These are phyloP conservation scores for Drosophila phalerata DNA, from an alignment of 2,888 invertebrate genomes.

Conservation along the genomic window DNA sequence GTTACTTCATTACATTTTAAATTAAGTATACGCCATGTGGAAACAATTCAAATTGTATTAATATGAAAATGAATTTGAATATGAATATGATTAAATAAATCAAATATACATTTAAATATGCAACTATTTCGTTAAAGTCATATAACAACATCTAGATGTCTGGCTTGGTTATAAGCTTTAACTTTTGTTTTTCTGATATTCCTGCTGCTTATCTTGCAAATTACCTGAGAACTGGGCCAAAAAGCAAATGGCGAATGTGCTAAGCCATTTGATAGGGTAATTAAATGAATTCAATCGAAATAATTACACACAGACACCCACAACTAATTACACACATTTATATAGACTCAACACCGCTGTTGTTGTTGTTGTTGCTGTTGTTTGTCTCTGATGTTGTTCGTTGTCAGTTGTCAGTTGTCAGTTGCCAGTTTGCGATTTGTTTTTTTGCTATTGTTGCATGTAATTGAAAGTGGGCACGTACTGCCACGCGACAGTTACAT, in stretches of 20 bases:
- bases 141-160: neutral
- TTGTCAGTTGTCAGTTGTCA: constrained; percentile 23
- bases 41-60: neutral
- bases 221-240: constrained; percentile 8
- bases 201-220: constrained; percentile 15
- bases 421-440: constrained; percentile 24
- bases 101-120: too few relatives aligned
- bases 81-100: too few relatives aligned
- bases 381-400: constrained; percentile 22
- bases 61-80: neutral
- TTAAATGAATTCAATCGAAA: constrained; percentile 52
- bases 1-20: constrained; percentile 15
- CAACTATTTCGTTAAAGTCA: neutral
- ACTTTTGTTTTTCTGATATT: too few relatives aligned
- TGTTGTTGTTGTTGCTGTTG: constrained; percentile 7
- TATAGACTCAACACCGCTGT: constrained; percentile 28
- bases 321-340: constrained; percentile 59
- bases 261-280: constrained; percentile 42
- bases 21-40: constrained; percentile 3
- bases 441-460: constrained; percentile 42
- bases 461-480: constrained; percentile 55
- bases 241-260: constrained; percentile 14
- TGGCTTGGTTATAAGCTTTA: too few relatives aligned
- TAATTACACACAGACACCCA: constrained; percentile 44
- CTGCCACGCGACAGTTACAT: constrained; percentile 34